Conservation (phyloP, 2,113 vertebrate species). For the Triplophysa dalaica region DNA sequence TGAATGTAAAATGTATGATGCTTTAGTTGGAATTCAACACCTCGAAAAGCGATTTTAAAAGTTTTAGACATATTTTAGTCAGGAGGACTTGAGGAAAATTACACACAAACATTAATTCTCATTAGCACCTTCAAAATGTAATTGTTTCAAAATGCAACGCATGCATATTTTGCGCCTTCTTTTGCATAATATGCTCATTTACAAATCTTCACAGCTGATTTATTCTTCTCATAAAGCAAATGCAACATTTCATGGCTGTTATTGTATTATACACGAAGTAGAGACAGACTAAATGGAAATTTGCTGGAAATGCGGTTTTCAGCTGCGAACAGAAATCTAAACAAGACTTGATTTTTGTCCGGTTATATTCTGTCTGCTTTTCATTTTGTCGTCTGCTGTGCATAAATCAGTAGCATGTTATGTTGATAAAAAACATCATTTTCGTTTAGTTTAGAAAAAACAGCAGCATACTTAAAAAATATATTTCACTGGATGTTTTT, state of each 20-base stretch:
- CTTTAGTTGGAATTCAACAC: conserved; percentile 22
- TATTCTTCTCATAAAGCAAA: conserved; percentile 20
- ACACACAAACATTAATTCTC: conserved; percentile 23
- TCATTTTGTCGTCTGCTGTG: background rate
- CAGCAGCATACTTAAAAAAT: background rate
- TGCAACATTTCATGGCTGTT: conserved; percentile 15
- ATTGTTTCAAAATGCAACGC: background rate
- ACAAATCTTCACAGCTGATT: conserved; percentile 11
- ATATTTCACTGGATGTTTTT: conserved; percentile 9
- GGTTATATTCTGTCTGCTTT: background rate
- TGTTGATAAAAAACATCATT: conserved; percentile 6
- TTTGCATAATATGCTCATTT: conserved; percentile 37
- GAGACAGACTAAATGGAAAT: background rate
- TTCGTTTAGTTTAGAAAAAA: conserved; percentile 20
- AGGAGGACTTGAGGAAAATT: conserved; percentile 9
- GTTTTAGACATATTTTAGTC: conserved; percentile 15
- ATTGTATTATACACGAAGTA: background rate
- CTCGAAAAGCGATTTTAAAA: conserved; percentile 62
- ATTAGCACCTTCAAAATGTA: conserved; percentile 20
- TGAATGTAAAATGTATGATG: conserved; percentile 20
- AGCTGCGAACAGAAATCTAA: background rate
- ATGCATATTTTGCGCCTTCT: conserved; percentile 33
- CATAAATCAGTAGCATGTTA: conserved; percentile 13
- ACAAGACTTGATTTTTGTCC: background rate
- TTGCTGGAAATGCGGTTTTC: background rate